These are phyloP conservation scores for Drosophila tristis DNA, from an alignment of 1,140 invertebrate genomes.

Conservation along the genomic window DNA sequence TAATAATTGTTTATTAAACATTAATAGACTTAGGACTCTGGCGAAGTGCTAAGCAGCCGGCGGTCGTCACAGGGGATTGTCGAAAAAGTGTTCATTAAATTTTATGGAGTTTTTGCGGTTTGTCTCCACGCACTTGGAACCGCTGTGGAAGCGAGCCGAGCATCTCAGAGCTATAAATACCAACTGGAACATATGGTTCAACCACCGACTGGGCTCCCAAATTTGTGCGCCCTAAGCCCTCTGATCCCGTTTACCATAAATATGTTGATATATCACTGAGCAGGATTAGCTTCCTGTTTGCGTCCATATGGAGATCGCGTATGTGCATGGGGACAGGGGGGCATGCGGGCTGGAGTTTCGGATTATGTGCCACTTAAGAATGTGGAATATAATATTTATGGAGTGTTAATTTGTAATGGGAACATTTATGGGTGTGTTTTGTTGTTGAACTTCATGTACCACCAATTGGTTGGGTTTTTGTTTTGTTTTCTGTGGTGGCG, in stretches of 20 bases:
- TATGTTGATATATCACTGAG: constrained; percentile 82
- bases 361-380: constrained; percentile 56
- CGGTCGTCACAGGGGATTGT: constrained; percentile 44
- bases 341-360: not conserved
- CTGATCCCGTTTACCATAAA: constrained; percentile 80
- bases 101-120: constrained; percentile 44
- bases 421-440: constrained; percentile 71
- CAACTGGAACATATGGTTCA: constrained; percentile 60
- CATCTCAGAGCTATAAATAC: constrained; percentile 31
- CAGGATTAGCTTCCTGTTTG: constrained; percentile 80
- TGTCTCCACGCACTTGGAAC: constrained; percentile 1
- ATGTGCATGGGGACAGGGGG: not conserved
- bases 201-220: constrained; percentile 47
- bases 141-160: not conserved
- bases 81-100: constrained; percentile 66
- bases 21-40: constrained; percentile 51
- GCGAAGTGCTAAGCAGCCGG: constrained; percentile 70
- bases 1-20: constrained; percentile 83
- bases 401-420: constrained; percentile 76
- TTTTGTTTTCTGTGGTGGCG: not conserved
- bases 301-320: constrained; percentile 69
- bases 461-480: constrained; percentile 48
- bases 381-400: constrained; percentile 58
- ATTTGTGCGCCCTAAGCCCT: constrained; percentile 53
- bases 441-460: constrained; percentile 55